Evolutionary conservation across 2,888 invertebrate genomes (phyloP), one percentile per base, ranked within the genome.

Genomic region (Athalia circularis): DNA sequence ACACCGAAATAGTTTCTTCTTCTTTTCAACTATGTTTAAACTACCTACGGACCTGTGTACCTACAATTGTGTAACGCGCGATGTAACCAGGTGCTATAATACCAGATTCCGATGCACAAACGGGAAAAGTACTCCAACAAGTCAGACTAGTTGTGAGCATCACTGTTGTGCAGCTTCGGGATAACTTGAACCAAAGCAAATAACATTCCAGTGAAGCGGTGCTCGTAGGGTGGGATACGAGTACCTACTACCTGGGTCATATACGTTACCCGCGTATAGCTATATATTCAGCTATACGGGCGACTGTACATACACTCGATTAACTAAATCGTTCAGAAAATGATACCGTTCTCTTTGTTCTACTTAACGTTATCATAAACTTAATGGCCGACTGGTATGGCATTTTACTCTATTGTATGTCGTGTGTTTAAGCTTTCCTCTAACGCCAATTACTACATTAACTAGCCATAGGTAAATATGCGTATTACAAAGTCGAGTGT

Each of bases 271-370:
- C 29, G 29, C 29, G 29, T 29, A 29, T 29, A 29, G 29, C 0
- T 29, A 29, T 29, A 29, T 2, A 29, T 29, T 29, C 2, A 29
- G 29, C 29, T 29, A 29, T 29, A 29, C 29, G 29, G 29, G 29
- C 29, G 29, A 29, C 29, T 29, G 29, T 29, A 29, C 29, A 29
- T 29, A 29, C 29, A 29, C 82, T 83, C 85, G 85, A 87, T 87
- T 88, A 86, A 83, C 85, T 83, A 85, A 87, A 87, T 87, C 84
- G 85, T 85, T 84, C 81, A 85, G 83, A 86, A 85, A 87, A 87
- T 84, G 82, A 85, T 84, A 84, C 85, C 83, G 75, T 82, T 84
- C 82, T 82, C 84, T 81, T 80, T 80, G 76, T 77, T 83, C 82
- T 83, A 83, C 83, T 86, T 85, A 86, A 84, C 85, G 85, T 85